Base-by-base conservation (phyloP, 2,113 vertebrate genomes). In the Gracilinanus agilis region DNA sequence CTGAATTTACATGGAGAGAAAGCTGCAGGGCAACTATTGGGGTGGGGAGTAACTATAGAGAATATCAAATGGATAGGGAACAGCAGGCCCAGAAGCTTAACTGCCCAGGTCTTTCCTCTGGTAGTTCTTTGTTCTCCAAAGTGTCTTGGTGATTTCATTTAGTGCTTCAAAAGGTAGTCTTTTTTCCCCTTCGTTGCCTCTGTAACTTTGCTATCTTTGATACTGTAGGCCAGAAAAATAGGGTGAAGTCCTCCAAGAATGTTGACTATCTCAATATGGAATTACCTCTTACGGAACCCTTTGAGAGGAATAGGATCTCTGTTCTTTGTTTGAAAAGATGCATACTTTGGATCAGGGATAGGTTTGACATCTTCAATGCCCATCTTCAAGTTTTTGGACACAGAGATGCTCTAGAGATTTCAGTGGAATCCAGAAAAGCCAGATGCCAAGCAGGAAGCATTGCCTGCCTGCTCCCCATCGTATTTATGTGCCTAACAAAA, bases 121-220 rank as follows among this genome's bases (percentile, higher is more conserved):
- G 0, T 88, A 92, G 92, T 24, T 90, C n/a, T 90, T 90, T 55
- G 93, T 54, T 58, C 21, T 61, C 49, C 5, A 53, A 12, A 67
- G 23, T 96, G 2, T 44, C 7, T n/a, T 24, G 25, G 44, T 93
- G 94, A 55, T 54, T 93, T n/a, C 93, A 88, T 91, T 96, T 92
- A 93, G 53, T 53, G 90, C 91, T 89, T 67, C 55, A 7, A 54
- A 90, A 90, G 34, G 24, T 44, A 58, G n/a, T 2, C 23, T 53
- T 1, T 44, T 90, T 93, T 95, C 21, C 5, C 40, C 0, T 21
- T 49, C 49, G 40, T 34, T 56, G 2, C 5, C 25, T 75, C 88
- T 67, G 0, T 12, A 53, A 75, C 1, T 94, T 9, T 0, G 27
- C 23, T 58, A 0, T 0, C 0, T 53, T 25, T 53, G 3, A 55